A percentile compares a stretch with the other conserved stretches of the same genome.
These are phyloP conservation scores for Phainopepla nitens DNA, from an alignment of 2,113 vertebrate genomes.

Conservation along the genomic window DNA sequence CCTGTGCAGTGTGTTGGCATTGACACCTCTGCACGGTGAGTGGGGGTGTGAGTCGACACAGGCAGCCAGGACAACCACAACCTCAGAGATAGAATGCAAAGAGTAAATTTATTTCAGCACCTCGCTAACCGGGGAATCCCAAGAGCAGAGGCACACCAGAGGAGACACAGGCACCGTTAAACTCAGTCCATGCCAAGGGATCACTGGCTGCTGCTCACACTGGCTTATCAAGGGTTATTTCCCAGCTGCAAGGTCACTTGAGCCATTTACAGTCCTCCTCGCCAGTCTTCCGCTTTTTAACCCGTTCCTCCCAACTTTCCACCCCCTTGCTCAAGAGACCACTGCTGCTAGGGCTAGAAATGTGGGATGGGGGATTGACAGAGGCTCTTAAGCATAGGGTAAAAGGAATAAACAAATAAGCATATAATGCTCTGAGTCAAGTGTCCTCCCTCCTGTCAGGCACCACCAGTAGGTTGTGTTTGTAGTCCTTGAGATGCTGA, in stretches of 20 bases:
- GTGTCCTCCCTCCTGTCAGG: not conserved
- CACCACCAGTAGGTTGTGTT: not conserved
- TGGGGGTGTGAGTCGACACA: not conserved
- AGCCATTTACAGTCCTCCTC: not conserved
- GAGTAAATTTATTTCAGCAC: not conserved
- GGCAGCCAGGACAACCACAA: not conserved
- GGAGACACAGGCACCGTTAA: not conserved
- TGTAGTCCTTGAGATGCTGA: not conserved
- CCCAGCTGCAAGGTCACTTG: not conserved
- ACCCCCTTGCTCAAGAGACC: not conserved
- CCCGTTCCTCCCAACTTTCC: not conserved
- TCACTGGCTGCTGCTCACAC: not conserved
- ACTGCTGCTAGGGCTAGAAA: not conserved
- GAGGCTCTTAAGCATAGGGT: not conserved
- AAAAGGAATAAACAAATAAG: not conserved
- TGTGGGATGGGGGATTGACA: not conserved
- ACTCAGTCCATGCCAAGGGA: not conserved
- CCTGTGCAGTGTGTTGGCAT: not conserved
- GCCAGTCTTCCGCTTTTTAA: not conserved
- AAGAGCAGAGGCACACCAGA: not conserved
- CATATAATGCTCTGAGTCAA: not conserved
- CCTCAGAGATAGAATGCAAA: not conserved
- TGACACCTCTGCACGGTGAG: not conserved
- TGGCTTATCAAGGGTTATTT: not conserved
- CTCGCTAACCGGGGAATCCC: accelerated